Evolutionary conservation across 2,888 invertebrate genomes (phyloP).

Genomic region (Sphaerophoria taeniata): DNA sequence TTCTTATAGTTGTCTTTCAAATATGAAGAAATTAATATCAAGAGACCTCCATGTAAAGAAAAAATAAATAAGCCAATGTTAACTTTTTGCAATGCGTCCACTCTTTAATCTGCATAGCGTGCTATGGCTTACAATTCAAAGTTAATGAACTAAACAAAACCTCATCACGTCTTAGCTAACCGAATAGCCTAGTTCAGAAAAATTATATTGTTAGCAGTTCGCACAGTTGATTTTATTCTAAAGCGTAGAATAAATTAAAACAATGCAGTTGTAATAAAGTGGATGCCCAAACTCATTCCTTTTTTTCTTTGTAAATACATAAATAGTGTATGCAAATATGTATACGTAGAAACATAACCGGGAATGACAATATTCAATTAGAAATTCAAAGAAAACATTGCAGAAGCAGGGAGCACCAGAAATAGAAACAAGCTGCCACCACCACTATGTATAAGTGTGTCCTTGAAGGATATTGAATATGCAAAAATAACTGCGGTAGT

Average conservation of each 20-base stretch:
- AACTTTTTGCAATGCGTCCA: no score
- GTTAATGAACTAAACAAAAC: neutral
- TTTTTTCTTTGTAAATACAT: neutral
- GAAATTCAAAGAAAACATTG: slow-evolving; percentile 11
- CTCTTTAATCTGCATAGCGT: no score
- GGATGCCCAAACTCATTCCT: slow-evolving; percentile 1
- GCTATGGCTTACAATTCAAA: neutral
- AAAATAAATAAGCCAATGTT: no score
- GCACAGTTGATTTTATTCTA: slow-evolving; percentile 26
- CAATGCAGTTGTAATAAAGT: slow-evolving; percentile 42
- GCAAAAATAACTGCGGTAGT: slow-evolving; percentile 26
- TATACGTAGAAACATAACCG: neutral
- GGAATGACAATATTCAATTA: slow-evolving; percentile 23
- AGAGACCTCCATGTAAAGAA: no score
- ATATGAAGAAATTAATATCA: no score
- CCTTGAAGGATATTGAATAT: slow-evolving; percentile 19
- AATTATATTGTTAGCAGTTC: slow-evolving; percentile 25
- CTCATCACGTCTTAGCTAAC: neutral
- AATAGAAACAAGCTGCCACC: slow-evolving; percentile 1
- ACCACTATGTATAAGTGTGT: neutral
- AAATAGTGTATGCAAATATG: neutral
- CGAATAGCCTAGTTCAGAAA: neutral
- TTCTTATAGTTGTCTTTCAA: no score
- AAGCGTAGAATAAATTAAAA: slow-evolving; percentile 39
- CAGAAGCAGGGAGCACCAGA: neutral